phyloP scores from a whole-genome alignment of 2,888 invertebrate genomes.

The Unio pictorum region DNA sequence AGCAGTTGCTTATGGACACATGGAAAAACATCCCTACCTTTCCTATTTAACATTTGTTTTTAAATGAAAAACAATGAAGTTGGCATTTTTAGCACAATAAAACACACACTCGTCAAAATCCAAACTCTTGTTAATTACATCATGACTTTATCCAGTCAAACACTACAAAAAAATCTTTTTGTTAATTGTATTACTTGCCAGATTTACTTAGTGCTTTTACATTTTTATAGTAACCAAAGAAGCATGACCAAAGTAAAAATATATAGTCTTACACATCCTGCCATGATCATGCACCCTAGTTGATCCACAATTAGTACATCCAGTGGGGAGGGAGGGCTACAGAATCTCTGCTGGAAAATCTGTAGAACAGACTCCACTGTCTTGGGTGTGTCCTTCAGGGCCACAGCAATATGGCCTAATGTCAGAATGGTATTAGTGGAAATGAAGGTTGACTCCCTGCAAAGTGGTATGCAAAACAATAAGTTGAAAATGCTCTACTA shows the following conservation, averaged over 20 bases:
- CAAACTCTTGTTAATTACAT: no score
- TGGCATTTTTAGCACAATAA: no score
- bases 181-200: no score
- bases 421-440: slow-evolving; percentile 97
- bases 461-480: background rate
- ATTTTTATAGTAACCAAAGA: background rate
- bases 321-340: slow-evolving; percentile 91
- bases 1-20: no score
- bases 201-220: no score
- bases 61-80: no score
- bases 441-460: slow-evolving; percentile 91
- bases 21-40: no score
- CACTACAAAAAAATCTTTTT: no score
- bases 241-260: background rate
- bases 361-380: slow-evolving; percentile 95
- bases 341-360: slow-evolving; percentile 95
- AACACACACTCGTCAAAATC: no score
- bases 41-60: no score
- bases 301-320: slow-evolving; percentile 97
- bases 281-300: slow-evolving; percentile 97
- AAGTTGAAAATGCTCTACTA: no score
- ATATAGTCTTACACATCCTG: slow-evolving; percentile 73
- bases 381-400: slow-evolving; percentile 91
- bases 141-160: no score
- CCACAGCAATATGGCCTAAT: slow-evolving; percentile 91